Base-by-base conservation (phyloP, 1,140 invertebrate species). In the Drosophila lini region DNA sequence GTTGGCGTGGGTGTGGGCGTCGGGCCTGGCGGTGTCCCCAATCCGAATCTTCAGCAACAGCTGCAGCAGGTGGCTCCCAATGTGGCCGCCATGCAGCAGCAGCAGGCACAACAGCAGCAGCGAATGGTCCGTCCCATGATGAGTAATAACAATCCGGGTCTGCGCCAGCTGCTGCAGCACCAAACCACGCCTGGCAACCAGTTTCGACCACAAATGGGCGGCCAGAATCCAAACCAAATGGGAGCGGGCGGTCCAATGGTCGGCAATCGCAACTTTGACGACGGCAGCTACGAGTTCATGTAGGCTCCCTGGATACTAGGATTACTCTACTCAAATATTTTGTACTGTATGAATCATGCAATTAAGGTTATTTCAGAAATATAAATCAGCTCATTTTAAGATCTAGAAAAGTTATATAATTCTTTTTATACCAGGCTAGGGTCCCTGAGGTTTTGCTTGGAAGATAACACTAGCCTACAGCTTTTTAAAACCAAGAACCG, bases 91-190 rank as follows among this genome's bases (percentile, higher is more conserved):
- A 77, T 79, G 65, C 90, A 91, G 69, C 90, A 91, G 59, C 89
- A 91, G 68, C 81, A 85, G 31, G 80, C 82, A 34, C 90, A 91
- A 42, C 94, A 85, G 19, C 82, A 90, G 55, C 90, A 91, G 52
- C 94, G 95, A 61, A 93, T 95, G 80, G 94, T 96, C 92, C 94
- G 95, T 92, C 93, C 95, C 48, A 95, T 95, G 19, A 93, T 94
- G 19, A 94, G 95, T 81, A 91, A 82, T 50, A 95, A 94, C 73
- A 95, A 95, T 92, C 94, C 95, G n/a, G 95, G 95, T n/a, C 90
- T 96, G 28, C 92, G 95, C 28, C 94, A 95, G 92, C 92, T 96
- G 22, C 93, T 96, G 4, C 95, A 96, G 91, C 95, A 95, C 91
- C 95, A 95, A 92, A 75, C 79, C 7, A 79, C 89, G 8, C 81